Evolutionary conservation across 2,797 vertebrate genomes (phyloP).

Genomic region (Eleutherodactylus coqui): DNA sequence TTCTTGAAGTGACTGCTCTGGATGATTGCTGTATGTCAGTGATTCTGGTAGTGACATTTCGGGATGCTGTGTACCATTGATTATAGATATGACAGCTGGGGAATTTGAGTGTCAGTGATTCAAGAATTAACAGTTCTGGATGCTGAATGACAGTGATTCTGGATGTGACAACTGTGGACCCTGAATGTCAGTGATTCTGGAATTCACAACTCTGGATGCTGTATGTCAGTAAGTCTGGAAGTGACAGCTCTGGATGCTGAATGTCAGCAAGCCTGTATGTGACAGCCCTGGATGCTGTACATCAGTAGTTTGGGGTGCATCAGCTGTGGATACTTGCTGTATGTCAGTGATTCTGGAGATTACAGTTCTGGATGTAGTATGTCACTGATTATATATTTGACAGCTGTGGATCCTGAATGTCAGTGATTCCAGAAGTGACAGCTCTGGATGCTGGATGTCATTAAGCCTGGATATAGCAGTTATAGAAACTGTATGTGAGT

Average conservation of each 20-base stretch:
- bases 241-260: not conserved
- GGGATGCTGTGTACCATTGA: not conserved
- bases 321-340: not conserved
- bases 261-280: not conserved
- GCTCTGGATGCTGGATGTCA: not conserved
- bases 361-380: no score
- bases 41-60: not conserved
- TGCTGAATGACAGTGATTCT: conserved; percentile 2
- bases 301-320: not conserved
- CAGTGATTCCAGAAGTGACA: not conserved
- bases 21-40: not conserved
- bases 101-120: not conserved
- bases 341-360: not conserved
- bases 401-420: not conserved
- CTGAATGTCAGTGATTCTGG: conserved; percentile 12
- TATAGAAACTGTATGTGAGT: not conserved
- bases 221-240: not conserved
- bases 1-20: no score
- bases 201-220: not conserved
- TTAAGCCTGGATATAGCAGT: not conserved
- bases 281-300: not conserved
- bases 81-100: not conserved
- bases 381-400: not conserved
- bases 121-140: not conserved
- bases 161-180: not conserved